Base-by-base conservation (phyloP, 2,888 invertebrate species). In the Tanypteryx hageni region DNA sequence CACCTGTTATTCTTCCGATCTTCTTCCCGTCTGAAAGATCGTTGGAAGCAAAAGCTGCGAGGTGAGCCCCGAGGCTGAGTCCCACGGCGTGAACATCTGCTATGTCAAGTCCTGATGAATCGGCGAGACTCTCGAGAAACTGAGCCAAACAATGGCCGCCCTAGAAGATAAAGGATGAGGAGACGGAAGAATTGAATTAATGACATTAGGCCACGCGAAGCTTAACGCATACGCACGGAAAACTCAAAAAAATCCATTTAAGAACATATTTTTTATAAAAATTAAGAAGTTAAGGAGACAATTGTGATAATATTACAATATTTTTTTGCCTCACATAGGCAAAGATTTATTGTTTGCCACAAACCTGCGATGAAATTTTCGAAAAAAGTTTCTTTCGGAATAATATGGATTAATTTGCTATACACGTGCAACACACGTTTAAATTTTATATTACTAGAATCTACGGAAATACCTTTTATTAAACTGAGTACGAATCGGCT, bases 71-170 rank as follows among this genome's bases (percentile, higher is more conserved):
- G 18, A 94, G 93, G 76, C 92, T 92, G 1, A 95, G 95, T 0
- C 96, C 96, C 18, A 94, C 93, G 92, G 96, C 96, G 68, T 95
- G 94, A 44, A 97, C 94, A 59, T 96, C 94, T 59, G 95, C 94
- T 13, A 97, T 94, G 59, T 93, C 57, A 16, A 93, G 92, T 3
- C 86, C 91, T 0, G 92, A 92, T 14, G 61, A 83, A 22, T 81
- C 61, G 2, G 93, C 92, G 82, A 94, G 92, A 16, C 92, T 93
- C 31, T 92, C 83, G 2, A 94, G 92, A 92, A 97, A 94, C 93
- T 96, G 96, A 0, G 96, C 96, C 0, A 96, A 94, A 94, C 97
- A 97, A 22, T 95, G 94, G 8, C 97, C 97, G 0, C 96, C 96
- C 92, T 92, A 57, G 11, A 22, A 86, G 44, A 83, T 3, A 4